These are phyloP conservation scores for Apamea anceps DNA, from an alignment of 2,888 invertebrate species.

Conservation along the genomic window DNA sequence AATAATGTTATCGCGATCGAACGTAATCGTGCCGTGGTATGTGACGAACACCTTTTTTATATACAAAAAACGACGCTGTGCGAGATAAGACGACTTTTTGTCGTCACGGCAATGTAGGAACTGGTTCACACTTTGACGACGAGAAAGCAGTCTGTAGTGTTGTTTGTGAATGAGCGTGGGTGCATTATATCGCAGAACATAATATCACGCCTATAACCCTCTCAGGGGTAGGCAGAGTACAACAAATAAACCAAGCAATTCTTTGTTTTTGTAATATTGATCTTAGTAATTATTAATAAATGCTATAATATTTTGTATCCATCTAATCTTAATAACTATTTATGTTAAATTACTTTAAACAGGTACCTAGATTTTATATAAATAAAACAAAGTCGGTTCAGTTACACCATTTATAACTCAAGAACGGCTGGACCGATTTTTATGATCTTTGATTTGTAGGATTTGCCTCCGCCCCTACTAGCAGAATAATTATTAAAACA, in stretches of 20 bases:
- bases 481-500: too few species aligned
- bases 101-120: background rate
- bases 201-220: background rate
- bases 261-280: background rate
- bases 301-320: too few species aligned
- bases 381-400: background rate
- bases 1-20: slow-evolving; percentile 19
- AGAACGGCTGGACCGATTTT: too few species aligned
- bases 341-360: too few species aligned
- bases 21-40: slow-evolving; percentile 1
- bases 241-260: background rate
- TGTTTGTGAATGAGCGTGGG: background rate
- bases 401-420: too few species aligned
- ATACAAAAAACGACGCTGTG: background rate
- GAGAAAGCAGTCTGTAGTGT: background rate
- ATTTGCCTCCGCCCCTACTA: too few species aligned
- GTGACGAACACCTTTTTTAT: background rate
- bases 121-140: background rate
- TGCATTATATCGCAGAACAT: background rate
- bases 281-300: background rate
- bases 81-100: background rate
- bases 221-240: background rate
- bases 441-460: too few species aligned
- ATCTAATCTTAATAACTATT: background rate
- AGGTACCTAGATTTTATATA: background rate